Conservation (phyloP, 2,113 vertebrate species). For the Spea multiplicata region DNA sequence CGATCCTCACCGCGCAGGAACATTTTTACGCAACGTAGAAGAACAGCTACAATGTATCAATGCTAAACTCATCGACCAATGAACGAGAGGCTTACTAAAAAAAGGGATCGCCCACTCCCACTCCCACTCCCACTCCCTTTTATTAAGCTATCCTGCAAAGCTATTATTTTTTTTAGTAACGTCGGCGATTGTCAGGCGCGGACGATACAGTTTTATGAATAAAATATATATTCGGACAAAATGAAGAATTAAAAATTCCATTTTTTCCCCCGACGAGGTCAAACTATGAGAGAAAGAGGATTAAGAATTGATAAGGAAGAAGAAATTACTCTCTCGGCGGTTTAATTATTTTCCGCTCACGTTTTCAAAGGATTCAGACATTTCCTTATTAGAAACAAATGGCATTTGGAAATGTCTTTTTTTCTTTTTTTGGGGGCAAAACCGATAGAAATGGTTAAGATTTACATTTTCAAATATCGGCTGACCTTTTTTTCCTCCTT, state of each 20-base stretch:
- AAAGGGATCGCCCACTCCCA: no score
- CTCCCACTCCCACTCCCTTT: not conserved
- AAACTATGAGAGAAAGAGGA: slow-evolving; percentile 56
- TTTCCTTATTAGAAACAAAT: slow-evolving; percentile 86
- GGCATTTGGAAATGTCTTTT: slow-evolving; percentile 95
- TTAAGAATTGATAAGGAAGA: slow-evolving; percentile 68
- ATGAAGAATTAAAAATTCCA: slow-evolving; percentile 4
- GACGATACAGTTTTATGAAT: not conserved
- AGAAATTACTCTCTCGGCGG: slow-evolving; percentile 61
- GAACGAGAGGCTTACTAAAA: no score
- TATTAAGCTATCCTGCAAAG: not conserved
- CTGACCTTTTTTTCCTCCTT: slow-evolving; percentile 92
- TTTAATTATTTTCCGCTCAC: slow-evolving; percentile 73
- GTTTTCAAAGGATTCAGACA: slow-evolving; percentile 69
- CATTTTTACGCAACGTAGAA: no score
- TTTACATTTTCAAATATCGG: slow-evolving; percentile 99
- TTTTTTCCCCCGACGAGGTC: slow-evolving; percentile 48
- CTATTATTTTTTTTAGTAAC: not conserved
- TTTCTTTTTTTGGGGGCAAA: slow-evolving; percentile 73
- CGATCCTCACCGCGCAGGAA: no score
- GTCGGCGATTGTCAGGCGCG: not conserved
- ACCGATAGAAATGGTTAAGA: slow-evolving; percentile 97
- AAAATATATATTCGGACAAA: slow-evolving; percentile 26
- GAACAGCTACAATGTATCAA: no score
- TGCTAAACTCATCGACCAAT: no score